A percentile compares a stretch with the other conserved stretches of the same genome.
Evolutionary conservation across 1,140 invertebrate species (phyloP).

Genomic region (Zaprionus vittiger): DNA sequence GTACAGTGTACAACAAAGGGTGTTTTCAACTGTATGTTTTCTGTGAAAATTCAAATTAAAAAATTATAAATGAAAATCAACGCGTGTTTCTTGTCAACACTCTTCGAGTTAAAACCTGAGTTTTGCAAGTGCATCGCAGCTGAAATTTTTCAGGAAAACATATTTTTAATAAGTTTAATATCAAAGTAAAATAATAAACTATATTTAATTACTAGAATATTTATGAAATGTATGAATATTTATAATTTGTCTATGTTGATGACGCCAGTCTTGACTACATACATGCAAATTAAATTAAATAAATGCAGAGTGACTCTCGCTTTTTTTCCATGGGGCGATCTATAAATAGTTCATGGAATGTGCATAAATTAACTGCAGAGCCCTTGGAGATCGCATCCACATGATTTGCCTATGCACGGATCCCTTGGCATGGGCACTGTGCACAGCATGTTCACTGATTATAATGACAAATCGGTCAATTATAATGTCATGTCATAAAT

Average conservation of each 20-base stretch:
- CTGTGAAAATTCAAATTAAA: no score
- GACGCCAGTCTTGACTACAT: background rate
- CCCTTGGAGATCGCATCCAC: constrained; percentile 9
- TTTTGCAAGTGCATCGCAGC: no score
- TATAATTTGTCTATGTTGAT: background rate
- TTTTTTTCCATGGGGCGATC: constrained; percentile 22
- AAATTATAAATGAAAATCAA: no score
- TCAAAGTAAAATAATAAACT: no score
- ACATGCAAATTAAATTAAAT: constrained; percentile 19
- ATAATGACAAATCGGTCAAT: constrained; percentile 83
- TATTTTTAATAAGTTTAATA: background rate
- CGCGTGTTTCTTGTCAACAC: no score
- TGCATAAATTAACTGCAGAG: constrained; percentile 65
- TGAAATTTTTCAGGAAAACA: background rate
- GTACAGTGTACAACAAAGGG: background rate
- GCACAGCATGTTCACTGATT: constrained; percentile 65
- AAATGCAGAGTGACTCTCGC: background rate
- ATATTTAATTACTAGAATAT: background rate
- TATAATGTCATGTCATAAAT: constrained; percentile 82
- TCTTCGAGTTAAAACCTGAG: no score
- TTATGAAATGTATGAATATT: background rate
- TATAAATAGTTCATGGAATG: constrained; percentile 59
- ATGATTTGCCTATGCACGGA: constrained; percentile 16
- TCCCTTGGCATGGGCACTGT: background rate
- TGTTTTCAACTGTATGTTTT: background rate